Evolutionary conservation across 2,888 invertebrate genomes (phyloP).

Genomic region (Argyresthia goedartella): DNA sequence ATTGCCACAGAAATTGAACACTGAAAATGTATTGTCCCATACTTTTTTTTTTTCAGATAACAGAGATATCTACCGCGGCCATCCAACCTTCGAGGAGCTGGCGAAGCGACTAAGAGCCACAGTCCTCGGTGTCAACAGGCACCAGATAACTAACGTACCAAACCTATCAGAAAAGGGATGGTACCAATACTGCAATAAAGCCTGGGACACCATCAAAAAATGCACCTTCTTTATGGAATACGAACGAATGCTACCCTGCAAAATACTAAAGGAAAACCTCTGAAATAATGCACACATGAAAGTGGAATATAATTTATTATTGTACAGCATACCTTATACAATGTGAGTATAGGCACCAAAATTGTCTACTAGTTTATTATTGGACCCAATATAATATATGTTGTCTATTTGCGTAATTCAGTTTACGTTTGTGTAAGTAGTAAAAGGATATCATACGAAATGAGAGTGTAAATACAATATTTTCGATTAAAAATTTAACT

Average conservation of each 20-base stretch:
- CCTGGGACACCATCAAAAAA: constrained; percentile 88
- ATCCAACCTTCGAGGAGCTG: constrained; percentile 74
- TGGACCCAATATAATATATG: constrained; percentile 38
- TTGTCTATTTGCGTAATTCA: constrained; percentile 2
- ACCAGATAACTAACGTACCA: constrained; percentile 77
- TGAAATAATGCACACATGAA: background rate
- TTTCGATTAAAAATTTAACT: too few relatives aligned
- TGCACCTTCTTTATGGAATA: constrained; percentile 88
- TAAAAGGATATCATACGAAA: too few relatives aligned
- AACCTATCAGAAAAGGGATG: constrained; percentile 85
- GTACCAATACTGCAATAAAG: constrained; percentile 85
- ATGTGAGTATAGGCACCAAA: background rate
- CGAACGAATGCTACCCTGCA: constrained; percentile 79
- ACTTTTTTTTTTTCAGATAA: constrained; percentile 39
- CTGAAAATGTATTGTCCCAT: background rate
- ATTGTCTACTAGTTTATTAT: constrained; percentile 8
- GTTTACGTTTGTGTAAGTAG: background rate
- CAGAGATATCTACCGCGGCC: constrained; percentile 66
- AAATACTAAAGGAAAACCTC: background rate
- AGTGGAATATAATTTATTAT: constrained; percentile 22
- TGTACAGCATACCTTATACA: background rate
- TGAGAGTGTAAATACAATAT: too few relatives aligned
- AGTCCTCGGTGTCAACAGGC: constrained; percentile 77
- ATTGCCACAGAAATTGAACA: too few relatives aligned
- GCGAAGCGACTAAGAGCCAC: constrained; percentile 77